These are phyloP conservation scores for Metalampra italica DNA, from an alignment of 2,888 invertebrate species.

Conservation along the genomic window DNA sequence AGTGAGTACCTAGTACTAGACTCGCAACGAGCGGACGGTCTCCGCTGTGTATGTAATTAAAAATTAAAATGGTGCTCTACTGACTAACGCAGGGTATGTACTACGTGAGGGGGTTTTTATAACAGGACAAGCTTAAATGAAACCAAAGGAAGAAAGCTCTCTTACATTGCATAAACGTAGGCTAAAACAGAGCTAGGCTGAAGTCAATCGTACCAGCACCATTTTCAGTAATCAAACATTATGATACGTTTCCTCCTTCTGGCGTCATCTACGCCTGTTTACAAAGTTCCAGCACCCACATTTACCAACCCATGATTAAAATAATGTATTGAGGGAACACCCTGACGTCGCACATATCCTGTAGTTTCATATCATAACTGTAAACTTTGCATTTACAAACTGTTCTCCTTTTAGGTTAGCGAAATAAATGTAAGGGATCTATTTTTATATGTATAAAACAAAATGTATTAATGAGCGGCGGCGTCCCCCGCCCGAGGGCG, in stretches of 20 bases:
- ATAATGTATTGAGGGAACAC: not conserved
- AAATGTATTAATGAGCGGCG: conserved; percentile 8
- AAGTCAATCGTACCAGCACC: too few relatives aligned
- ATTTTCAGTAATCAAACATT: too few relatives aligned
- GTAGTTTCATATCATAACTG: conserved; percentile 71
- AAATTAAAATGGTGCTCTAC: conserved; percentile 65
- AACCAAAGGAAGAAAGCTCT: too few relatives aligned
- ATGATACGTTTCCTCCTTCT: too few relatives aligned
- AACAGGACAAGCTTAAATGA: too few relatives aligned
- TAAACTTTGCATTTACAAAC: conserved; percentile 66
- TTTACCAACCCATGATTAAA: not conserved
- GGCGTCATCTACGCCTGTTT: too few relatives aligned
- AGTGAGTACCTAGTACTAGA: not conserved
- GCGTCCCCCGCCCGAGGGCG: conserved; percentile 6
- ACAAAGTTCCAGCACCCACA: not conserved
- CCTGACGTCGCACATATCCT: not conserved
- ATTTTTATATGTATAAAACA: conserved; percentile 62
- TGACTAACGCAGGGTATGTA: conserved; percentile 33
- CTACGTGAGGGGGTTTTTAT: not conserved
- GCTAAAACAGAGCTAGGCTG: too few relatives aligned
- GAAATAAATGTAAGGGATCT: conserved; percentile 49
- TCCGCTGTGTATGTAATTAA: conserved; percentile 18
- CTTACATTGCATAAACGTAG: too few relatives aligned
- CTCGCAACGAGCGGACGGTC: not conserved
- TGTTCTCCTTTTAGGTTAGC: conserved; percentile 59